Conservation (phyloP, 2,888 invertebrate species). For the Charanyca ferruginea region DNA sequence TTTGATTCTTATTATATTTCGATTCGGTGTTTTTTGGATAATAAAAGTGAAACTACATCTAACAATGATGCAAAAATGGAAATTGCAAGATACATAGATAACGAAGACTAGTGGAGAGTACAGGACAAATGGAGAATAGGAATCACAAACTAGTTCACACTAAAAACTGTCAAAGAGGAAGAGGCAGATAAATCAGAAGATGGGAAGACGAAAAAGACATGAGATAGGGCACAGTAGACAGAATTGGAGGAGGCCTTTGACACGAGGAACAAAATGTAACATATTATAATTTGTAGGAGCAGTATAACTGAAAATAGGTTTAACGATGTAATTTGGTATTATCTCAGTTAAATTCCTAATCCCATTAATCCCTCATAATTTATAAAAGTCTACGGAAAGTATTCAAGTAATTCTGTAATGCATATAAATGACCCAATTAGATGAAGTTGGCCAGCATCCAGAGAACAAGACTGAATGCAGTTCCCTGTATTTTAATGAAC, state of each 20-base stretch:
- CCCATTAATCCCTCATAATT: conserved; percentile 62
- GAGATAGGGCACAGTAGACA: no score
- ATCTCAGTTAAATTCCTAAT: conserved; percentile 55
- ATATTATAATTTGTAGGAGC: no score
- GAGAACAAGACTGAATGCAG: conserved; percentile 72
- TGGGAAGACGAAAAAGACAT: neutral
- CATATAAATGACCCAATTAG: conserved; percentile 83
- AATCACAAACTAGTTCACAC: neutral
- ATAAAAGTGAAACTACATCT: no score
- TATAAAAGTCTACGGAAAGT: conserved; percentile 64
- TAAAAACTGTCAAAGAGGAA: no score
- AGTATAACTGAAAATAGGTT: conserved; percentile 33
- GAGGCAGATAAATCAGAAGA: neutral
- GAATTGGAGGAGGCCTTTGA: neutral
- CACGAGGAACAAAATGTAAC: no score
- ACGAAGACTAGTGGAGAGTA: neutral
- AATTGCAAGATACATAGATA: neutral
- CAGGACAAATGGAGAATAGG: neutral
- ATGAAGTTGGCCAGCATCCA: conserved; percentile 82
- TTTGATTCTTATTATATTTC: no score
- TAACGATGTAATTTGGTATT: conserved; percentile 43
- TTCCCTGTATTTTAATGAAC: conserved; percentile 75
- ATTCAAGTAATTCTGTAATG: conserved; percentile 75
- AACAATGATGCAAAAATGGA: neutral
- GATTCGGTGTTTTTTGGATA: no score